Evolutionary conservation across 2,888 invertebrate genomes (phyloP), one percentile per base, ranked within the genome.

Genomic region (Dione vanillae): DNA sequence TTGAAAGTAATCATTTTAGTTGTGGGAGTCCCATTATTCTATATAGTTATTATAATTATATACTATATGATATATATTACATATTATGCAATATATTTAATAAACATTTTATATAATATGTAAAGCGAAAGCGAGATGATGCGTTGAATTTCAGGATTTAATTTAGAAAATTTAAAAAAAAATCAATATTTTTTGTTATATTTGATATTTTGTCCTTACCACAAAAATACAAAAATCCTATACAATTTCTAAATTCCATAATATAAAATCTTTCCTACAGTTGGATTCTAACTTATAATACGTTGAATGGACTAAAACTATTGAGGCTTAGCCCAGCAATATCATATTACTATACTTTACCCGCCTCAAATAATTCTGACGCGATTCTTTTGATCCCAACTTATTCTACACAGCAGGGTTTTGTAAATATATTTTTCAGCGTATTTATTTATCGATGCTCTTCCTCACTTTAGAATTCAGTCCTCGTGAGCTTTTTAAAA

Each of bases 351-450:
- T 70, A 70, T 70, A 58, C 68, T 72, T 37, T 67, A 52, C 47
- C 67, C 62, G 51, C 67, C 67, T 65, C 68, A 68, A 70, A 70
- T 72, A 72, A 74, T 72, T 70, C 65, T 61, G 51, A 65, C 67
- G 70, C 71, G 71, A 75, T 74, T 69, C 74, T 73, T 71, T 70
- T 73, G 75, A 76, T 75, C 74, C 75, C 59, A 73, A 73, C 72
- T 69, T 74, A 72, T 74, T 72, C 74, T 54, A 45, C 54, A 66
- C 69, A 58, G 69, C 51, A 74, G 56, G 54, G 37, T 49, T 65
- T 58, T 49, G 67, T 71, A 71, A 67, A 67, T 71, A 67, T 70
- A 64, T 71, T 64, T 49, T 64, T 56, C 49, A 56, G 64, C 56
- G 67, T 71, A 67, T 64, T 71, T 71, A 51, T 69, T 49, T 61